Conservation (phyloP, 2,113 vertebrate genomes). For the Penelope pileata region DNA sequence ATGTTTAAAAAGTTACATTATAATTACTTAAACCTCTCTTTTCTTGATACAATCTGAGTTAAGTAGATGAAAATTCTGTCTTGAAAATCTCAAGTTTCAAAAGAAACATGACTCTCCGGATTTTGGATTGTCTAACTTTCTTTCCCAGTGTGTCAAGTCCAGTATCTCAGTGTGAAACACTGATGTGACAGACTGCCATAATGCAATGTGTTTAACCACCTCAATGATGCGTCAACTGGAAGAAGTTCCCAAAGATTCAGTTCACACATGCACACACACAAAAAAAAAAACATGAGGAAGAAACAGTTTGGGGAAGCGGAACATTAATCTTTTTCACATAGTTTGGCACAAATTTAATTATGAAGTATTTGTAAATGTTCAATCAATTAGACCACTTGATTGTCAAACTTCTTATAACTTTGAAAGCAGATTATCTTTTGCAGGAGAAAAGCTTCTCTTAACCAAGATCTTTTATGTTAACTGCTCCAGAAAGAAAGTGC, state of each 20-base stretch:
- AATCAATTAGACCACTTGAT: conserved; percentile 58
- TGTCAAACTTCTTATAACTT: conserved; percentile 39
- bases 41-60: neutral
- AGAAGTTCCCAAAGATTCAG: conserved; percentile 59
- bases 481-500: neutral
- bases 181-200: conserved; percentile 68
- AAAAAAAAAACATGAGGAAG: neutral
- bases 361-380: conserved; percentile 64
- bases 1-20: neutral
- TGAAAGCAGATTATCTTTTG: conserved; percentile 60
- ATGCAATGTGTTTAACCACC: conserved; percentile 49
- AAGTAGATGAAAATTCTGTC: conserved; percentile 20
- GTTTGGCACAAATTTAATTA: conserved; percentile 67
- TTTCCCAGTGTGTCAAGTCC: conserved; percentile 51
- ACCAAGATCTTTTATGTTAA: conserved; percentile 10
- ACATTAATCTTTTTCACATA: conserved; percentile 62
- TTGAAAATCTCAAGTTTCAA: conserved; percentile 47
- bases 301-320: conserved; percentile 49
- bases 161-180: conserved; percentile 56
- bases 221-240: conserved; percentile 50
- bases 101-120: conserved; percentile 22
- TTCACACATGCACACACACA: conserved; percentile 35
- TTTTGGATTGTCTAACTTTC: conserved; percentile 1
- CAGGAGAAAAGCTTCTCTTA: conserved; percentile 5
- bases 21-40: neutral